These are phyloP conservation scores for Sitobion miscanthi DNA, from an alignment of 1,140 invertebrate species.

Conservation along the genomic window DNA sequence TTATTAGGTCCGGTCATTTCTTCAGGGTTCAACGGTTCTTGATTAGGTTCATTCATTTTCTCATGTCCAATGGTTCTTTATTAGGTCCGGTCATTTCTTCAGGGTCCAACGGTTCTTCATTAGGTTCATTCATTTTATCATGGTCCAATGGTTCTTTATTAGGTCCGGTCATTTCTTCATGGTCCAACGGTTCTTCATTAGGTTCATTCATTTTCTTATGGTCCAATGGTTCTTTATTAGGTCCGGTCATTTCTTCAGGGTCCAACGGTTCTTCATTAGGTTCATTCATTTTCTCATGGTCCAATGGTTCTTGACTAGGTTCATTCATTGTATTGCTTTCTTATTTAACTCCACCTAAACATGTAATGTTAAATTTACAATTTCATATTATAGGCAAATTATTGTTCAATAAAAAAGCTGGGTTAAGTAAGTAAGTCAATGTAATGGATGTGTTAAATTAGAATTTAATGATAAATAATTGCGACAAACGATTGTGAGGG, in stretches of 20 bases:
- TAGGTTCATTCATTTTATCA: no score
- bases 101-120: not conserved
- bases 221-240: no score
- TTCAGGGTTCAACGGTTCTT: not conserved
- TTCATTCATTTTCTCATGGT: no score
- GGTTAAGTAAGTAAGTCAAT: no score
- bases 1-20: not conserved
- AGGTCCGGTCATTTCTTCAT: not conserved
- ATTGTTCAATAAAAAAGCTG: not conserved
- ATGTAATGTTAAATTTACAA: not conserved
- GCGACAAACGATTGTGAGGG: no score
- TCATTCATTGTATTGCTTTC: not conserved
- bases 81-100: not conserved
- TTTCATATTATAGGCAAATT: not conserved
- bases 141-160: no score
- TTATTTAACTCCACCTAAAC: not conserved
- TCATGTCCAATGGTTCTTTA: no score
- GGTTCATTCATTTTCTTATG: not conserved
- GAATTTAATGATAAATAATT: no score
- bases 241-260: no score
- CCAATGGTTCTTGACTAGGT: no score
- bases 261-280: no score
- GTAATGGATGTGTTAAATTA: no score
- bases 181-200: not conserved
- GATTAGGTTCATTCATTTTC: not conserved